These are phyloP conservation scores for Bujurquina vittata DNA, from an alignment of 2,113 vertebrate genomes.

Conservation along the genomic window DNA sequence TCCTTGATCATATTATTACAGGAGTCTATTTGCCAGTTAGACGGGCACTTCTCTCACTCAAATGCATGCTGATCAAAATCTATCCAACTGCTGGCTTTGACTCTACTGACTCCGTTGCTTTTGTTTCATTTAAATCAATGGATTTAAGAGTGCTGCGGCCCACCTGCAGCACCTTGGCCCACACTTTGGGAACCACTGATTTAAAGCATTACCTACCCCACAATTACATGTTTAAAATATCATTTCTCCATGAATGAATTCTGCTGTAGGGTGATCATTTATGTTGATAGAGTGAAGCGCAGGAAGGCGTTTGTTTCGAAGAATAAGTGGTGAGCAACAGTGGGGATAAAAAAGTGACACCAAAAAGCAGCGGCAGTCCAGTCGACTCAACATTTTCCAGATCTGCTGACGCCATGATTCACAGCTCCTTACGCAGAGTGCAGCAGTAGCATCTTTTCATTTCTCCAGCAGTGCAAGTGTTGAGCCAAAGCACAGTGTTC, in stretches of 20 bases:
- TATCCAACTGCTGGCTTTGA: background rate
- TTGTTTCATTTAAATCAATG: background rate
- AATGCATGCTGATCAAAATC: background rate
- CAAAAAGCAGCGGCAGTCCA: background rate
- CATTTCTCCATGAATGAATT: background rate
- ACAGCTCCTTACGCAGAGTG: background rate
- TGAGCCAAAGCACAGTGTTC: background rate
- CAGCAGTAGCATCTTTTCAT: slow-evolving; percentile 3
- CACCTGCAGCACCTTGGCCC: too few relatives aligned
- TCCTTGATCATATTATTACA: too few relatives aligned
- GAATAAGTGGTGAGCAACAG: background rate
- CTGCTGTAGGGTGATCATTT: background rate
- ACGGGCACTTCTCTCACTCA: background rate
- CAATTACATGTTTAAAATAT: background rate
- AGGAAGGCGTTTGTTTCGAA: slow-evolving; percentile 6
- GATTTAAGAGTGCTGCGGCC: too few relatives aligned
- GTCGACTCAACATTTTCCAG: slow-evolving; percentile 15
- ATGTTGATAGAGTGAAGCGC: background rate
- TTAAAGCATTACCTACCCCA: background rate
- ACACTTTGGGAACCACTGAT: too few relatives aligned
- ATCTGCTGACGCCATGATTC: slow-evolving; percentile 9
- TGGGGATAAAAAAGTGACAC: background rate
- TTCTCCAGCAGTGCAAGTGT: background rate
- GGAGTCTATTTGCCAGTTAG: background rate
- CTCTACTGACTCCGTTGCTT: background rate